phyloP scores from a whole-genome alignment of 2,797 vertebrate species.

The Gallinago solitaria region DNA sequence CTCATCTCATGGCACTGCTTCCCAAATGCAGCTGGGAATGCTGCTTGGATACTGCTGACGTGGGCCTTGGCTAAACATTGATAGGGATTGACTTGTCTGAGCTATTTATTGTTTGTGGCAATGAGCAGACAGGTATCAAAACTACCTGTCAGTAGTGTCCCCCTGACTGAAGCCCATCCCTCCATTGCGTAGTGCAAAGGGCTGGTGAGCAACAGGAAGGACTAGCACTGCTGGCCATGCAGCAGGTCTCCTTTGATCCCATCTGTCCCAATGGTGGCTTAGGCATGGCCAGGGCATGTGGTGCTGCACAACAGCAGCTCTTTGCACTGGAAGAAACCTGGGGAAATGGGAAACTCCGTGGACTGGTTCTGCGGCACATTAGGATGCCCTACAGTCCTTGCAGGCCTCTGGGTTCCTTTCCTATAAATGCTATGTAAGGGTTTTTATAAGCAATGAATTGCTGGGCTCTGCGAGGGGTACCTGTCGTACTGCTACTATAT shows the following conservation, averaged over 20 bases:
- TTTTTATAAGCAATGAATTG: fast-evolving
- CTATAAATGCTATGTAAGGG: background rate
- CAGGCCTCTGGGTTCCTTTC: fast-evolving
- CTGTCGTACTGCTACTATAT: background rate
- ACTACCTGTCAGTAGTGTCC: background rate
- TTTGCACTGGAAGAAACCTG: too few relatives aligned
- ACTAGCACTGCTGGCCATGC: fast-evolving
- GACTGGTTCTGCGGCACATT: background rate
- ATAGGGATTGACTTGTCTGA: background rate
- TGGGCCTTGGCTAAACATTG: background rate
- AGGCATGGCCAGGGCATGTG: fast-evolving
- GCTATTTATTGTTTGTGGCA: background rate
- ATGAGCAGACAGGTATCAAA: background rate
- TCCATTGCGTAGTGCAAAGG: background rate
- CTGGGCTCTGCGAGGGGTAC: background rate
- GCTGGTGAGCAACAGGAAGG: too few relatives aligned
- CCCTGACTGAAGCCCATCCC: background rate
- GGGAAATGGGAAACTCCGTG: fast-evolving
- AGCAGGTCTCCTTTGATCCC: background rate
- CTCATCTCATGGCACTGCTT: fast-evolving
- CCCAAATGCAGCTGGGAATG: background rate
- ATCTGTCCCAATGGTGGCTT: background rate
- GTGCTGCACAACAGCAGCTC: background rate
- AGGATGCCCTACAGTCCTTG: too few relatives aligned
- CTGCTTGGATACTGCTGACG: background rate